Evolutionary conservation across 2,888 invertebrate genomes (phyloP), one percentile per base, ranked within the genome.

Genomic region (Cosmia trapezina): DNA sequence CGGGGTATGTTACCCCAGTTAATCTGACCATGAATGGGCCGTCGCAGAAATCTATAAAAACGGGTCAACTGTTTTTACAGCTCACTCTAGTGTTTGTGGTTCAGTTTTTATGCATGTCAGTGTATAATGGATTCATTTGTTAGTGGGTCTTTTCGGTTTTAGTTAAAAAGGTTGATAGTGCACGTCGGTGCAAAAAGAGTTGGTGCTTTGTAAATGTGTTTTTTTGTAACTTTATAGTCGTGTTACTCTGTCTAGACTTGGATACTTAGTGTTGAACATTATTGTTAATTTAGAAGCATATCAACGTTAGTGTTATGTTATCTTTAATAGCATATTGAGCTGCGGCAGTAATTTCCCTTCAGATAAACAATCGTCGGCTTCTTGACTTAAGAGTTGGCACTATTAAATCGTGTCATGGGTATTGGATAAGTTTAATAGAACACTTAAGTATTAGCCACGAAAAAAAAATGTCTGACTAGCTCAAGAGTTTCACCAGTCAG

Each of bases 1-100:
- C 78, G 84, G 86, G 84, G 57, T 72, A 87, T 89, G 87, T 81
- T 78, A 56, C 83, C 84, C 81, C 78, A 86, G 90, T 92, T 92
- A 91, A 93, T 91, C 92, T 89, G 71, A 71, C 87, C 83, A 76
- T 86, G 86, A 88, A 87, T 85, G 86, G 78, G 76, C 71, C 72
- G 59, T 68, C 79, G 81, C 75, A 77, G 84, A 87, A 87, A 88
- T 83, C 88, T 85, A 76, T 86, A 75, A 72, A 76, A 83, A 68
- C 78, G 73, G 82, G 74, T 80, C 83, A 77, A 83, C 62, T 74
- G 80, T 85, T 85, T 83, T 79, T 78, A 86, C 78, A 80, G 73
- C 63, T 77, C 74, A 79, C 76, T 86, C 76, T 43, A 60, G 51
- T 78, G 77, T 77, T 77, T 81, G 70, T 69, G 61, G 28, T 62